These are phyloP conservation scores for Discoglossus pictus DNA, from an alignment of 2,797 vertebrate genomes.

Conservation along the genomic window DNA sequence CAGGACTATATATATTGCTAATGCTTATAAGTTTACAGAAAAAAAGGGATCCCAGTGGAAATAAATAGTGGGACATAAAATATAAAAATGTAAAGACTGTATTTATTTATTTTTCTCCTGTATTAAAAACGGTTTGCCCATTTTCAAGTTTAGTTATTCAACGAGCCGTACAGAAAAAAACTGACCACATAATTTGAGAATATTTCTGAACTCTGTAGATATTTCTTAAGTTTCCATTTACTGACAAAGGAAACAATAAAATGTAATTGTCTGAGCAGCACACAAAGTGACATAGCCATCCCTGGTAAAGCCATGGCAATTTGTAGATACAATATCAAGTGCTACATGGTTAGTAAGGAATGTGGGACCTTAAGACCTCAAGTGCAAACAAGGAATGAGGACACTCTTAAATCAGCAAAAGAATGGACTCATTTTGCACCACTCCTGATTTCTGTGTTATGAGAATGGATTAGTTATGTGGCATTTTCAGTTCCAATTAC, in stretches of 20 bases:
- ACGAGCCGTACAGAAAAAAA: no score
- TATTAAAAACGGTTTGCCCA: no score
- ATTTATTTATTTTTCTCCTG: no score
- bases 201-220: no score
- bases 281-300: constrained; percentile 9
- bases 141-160: no score
- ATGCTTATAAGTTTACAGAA: no score
- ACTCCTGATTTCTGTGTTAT: constrained; percentile 16
- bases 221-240: no score
- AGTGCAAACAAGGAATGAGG: neutral
- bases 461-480: constrained; percentile 34
- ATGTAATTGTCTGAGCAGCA: neutral
- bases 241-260: neutral
- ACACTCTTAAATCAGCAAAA: neutral
- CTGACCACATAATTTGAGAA: no score
- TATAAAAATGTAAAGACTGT: no score
- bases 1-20: no score
- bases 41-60: no score
- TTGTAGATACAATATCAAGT: constrained; percentile 11
- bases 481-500: constrained; percentile 46
- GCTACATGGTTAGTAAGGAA: constrained; percentile 8
- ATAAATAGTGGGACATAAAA: no score
- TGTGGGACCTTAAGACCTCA: constrained; percentile 5
- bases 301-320: constrained; percentile 1
- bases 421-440: neutral